Conservation (phyloP, 1,140 invertebrate species). For the Pomacea maculata region DNA sequence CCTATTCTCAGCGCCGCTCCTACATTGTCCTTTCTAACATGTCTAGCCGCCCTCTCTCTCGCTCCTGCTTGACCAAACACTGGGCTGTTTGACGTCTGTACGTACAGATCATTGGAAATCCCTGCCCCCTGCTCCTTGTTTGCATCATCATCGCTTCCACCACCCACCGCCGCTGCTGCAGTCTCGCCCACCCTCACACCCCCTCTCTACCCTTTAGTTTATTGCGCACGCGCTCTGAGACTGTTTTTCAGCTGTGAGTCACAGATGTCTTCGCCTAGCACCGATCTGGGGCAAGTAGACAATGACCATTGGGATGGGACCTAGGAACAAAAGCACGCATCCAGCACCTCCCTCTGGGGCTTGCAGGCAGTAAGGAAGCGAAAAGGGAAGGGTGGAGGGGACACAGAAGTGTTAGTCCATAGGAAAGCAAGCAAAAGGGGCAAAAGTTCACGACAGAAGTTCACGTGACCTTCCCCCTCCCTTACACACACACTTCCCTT, state of each 20-base stretch:
- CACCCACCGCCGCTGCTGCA: too few species aligned
- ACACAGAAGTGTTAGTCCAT: neutral
- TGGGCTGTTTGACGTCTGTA: too few species aligned
- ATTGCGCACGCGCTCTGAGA: neutral
- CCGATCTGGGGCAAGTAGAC: neutral
- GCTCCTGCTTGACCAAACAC: too few species aligned
- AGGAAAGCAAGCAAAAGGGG: too few species aligned
- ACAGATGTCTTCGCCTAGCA: constrained; percentile 5
- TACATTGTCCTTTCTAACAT: too few species aligned
- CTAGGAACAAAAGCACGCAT: constrained; percentile 1
- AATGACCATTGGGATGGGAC: constrained; percentile 7
- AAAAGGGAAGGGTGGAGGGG: neutral
- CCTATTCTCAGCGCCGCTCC: too few species aligned
- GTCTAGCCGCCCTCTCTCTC: too few species aligned
- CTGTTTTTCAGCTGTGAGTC: constrained; percentile 9
- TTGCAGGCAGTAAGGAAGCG: neutral
- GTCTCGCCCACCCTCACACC: neutral
- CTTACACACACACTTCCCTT: too few species aligned
- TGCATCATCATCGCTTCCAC: too few species aligned
- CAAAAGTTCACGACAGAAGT: too few species aligned
- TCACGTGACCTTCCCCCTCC: too few species aligned
- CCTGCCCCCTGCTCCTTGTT: neutral
- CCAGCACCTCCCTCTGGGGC: neutral
- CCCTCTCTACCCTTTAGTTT: neutral
- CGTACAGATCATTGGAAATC: too few species aligned